Evolutionary conservation across 2,797 vertebrate species (phyloP).

Genomic region (Rhinella marina): DNA sequence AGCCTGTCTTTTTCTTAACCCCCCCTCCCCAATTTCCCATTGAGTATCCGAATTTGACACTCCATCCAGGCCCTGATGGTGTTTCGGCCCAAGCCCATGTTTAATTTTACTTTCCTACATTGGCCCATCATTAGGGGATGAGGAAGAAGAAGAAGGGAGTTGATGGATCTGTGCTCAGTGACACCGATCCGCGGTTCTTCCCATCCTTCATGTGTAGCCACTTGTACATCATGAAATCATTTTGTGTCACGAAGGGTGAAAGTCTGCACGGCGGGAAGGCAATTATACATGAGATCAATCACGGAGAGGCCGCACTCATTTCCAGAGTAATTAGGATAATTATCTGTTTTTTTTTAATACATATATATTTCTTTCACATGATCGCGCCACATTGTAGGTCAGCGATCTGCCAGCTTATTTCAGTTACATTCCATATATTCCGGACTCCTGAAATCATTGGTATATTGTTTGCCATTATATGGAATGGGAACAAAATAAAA

Average conservation of each 20-base stretch:
- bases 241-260: slow-evolving; percentile 56
- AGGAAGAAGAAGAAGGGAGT: slow-evolving; percentile 8
- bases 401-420: neutral
- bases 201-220: slow-evolving; percentile 40
- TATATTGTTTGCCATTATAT: neutral
- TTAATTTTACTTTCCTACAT: slow-evolving; percentile 45
- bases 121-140: slow-evolving; percentile 19
- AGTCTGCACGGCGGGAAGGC: slow-evolving; percentile 45
- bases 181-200: slow-evolving; percentile 40
- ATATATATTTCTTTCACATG: slow-evolving; percentile 38
- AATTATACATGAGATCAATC: slow-evolving; percentile 59
- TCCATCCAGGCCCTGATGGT: slow-evolving; percentile 8
- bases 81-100: neutral
- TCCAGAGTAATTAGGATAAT: slow-evolving; percentile 60
- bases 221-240: slow-evolving; percentile 61
- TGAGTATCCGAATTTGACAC: slow-evolving; percentile 47
- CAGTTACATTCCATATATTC: neutral
- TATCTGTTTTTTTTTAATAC: slow-evolving; percentile 44
- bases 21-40: slow-evolving; percentile 50
- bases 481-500: too few species aligned
- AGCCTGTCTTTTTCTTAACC: slow-evolving; percentile 58
- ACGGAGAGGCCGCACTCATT: slow-evolving; percentile 47
- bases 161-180: slow-evolving; percentile 37
- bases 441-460: neutral
- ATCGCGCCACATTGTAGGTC: slow-evolving; percentile 18